Percentiles rank a stretch among this genome's conserved stretches.
phyloP scores from a whole-genome alignment of 2,888 invertebrate genomes.

The Pterostichus niger region DNA sequence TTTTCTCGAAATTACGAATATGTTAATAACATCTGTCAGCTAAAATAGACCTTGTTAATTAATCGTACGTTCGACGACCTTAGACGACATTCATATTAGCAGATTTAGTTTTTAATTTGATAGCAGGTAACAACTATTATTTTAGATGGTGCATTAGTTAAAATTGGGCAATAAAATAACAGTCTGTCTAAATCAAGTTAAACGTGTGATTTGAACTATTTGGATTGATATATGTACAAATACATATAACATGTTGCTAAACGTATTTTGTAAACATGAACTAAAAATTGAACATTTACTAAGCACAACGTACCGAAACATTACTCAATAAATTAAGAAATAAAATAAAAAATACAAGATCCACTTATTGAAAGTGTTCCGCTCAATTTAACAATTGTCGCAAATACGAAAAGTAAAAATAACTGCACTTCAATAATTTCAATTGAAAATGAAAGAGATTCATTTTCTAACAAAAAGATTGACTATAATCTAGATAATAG shows the following conservation, averaged over 20 bases:
- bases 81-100: no score
- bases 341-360: conserved; percentile 8
- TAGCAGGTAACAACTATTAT: no score
- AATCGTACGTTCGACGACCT: no score
- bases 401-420: conserved; percentile 12
- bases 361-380: conserved; percentile 9
- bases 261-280: neutral
- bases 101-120: no score
- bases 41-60: no score
- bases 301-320: neutral
- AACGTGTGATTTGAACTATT: neutral
- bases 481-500: neutral
- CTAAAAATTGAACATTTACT: neutral
- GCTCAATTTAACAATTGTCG: conserved; percentile 3
- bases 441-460: conserved; percentile 1
- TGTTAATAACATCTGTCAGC: no score
- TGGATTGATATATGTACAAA: neutral
- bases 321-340: conserved; percentile 11
- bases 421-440: neutral
- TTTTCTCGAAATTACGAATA: no score
- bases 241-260: neutral
- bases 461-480: conserved; percentile 1
- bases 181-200: neutral
- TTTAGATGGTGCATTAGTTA: no score
- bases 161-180: neutral